Conservation (phyloP, 2,888 invertebrate species). For the Trisateles emortualis region DNA sequence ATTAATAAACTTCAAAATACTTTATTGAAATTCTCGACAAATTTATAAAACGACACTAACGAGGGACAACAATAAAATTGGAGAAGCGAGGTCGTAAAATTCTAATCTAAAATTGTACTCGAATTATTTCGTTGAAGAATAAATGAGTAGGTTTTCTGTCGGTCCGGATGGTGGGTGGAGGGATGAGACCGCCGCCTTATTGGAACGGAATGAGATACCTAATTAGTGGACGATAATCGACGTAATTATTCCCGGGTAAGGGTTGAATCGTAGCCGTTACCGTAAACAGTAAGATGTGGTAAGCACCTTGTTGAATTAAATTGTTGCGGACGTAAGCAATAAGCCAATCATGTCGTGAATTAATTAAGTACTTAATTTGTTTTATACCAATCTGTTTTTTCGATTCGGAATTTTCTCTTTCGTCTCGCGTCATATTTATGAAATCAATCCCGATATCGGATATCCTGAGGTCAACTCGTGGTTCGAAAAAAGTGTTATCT, state of each 20-base stretch:
- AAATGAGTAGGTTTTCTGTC: constrained; percentile 45
- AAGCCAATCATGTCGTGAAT: constrained; percentile 2
- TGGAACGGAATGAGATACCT: constrained; percentile 35
- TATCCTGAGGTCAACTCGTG: too few relatives aligned
- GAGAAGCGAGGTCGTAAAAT: constrained; percentile 42
- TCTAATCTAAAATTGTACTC: constrained; percentile 49
- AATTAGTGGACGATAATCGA: constrained; percentile 49
- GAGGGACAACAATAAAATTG: constrained; percentile 26
- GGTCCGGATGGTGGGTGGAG: constrained; percentile 9
- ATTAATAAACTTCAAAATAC: constrained; percentile 19
- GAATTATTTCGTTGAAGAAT: constrained; percentile 47
- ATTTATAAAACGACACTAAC: constrained; percentile 33
- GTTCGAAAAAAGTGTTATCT: too few relatives aligned
- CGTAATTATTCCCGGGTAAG: constrained; percentile 37
- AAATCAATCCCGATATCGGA: too few relatives aligned
- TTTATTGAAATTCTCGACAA: constrained; percentile 28
- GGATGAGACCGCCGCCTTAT: constrained; percentile 32
- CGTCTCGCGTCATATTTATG: too few relatives aligned
- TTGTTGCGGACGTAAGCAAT: constrained; percentile 25
- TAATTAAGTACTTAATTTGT: constrained; percentile 15
- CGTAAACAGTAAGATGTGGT: constrained; percentile 13
- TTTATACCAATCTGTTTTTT: background rate
- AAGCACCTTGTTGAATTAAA: constrained; percentile 29
- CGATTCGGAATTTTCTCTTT: background rate
- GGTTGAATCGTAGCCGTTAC: constrained; percentile 27